Percentiles rank a stretch among this genome's conserved stretches.
Evolutionary conservation across 2,888 invertebrate genomes (phyloP).

Genomic region (Arctia plantaginis): DNA sequence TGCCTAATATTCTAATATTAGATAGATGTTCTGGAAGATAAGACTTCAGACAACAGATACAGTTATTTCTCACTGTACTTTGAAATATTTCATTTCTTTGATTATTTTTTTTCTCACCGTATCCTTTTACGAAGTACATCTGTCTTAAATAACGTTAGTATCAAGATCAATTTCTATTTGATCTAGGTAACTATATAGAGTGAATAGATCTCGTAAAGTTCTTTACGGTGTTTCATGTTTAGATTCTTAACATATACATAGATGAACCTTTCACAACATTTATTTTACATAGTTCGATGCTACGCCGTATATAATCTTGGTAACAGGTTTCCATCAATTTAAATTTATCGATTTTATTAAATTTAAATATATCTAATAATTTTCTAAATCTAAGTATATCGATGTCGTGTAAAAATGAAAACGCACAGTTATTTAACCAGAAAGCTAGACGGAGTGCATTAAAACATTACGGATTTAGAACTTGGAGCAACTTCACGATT

Average conservation of each 20-base stretch:
- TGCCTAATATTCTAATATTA: too few species aligned
- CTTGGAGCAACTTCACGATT: constrained; percentile 62
- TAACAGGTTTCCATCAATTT: neutral
- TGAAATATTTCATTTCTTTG: neutral
- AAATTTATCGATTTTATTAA: too few species aligned
- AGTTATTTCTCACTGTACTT: too few species aligned
- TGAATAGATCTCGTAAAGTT: neutral
- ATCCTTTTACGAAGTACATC: neutral
- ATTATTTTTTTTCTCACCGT: neutral
- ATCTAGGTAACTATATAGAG: neutral
- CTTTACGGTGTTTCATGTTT: neutral
- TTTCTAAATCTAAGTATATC: neutral
- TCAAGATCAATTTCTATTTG: neutral
- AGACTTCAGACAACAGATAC: too few species aligned
- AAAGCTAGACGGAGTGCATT: constrained; percentile 71
- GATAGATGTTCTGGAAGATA: too few species aligned
- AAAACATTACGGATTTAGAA: constrained; percentile 76
- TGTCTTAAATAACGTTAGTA: fast-evolving
- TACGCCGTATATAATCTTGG: too few species aligned
- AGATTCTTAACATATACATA: neutral
- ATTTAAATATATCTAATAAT: neutral
- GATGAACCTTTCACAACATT: too few species aligned
- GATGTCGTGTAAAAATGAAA: constrained; percentile 50
- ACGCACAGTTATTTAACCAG: constrained; percentile 63
- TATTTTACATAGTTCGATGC: too few species aligned